Percentiles rank a stretch among this genome's conserved stretches.
These are phyloP conservation scores for Watsonalla binaria DNA, from an alignment of 2,888 invertebrate species.

Conservation along the genomic window DNA sequence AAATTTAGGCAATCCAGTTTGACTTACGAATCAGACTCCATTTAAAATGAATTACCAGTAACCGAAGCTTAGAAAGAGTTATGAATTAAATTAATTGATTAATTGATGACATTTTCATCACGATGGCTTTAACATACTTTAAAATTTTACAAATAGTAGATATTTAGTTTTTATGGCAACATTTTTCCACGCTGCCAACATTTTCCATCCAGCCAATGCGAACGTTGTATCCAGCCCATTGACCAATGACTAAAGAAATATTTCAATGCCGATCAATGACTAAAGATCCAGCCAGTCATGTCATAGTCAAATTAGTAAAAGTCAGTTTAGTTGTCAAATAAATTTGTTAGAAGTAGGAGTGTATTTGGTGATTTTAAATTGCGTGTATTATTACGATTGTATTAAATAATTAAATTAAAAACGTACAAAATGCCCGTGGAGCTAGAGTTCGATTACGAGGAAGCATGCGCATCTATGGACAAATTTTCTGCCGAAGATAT, in stretches of 20 bases:
- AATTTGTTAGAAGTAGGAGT: slow-evolving; percentile 22
- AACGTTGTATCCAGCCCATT: too few species aligned
- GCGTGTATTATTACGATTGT: slow-evolving; percentile 42
- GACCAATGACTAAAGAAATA: too few species aligned
- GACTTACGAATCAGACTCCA: background rate
- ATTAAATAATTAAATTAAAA: slow-evolving; percentile 21
- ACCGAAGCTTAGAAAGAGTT: too few species aligned
- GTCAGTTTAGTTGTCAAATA: slow-evolving; percentile 56
- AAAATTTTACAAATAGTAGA: slow-evolving; percentile 15
- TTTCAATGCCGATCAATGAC: too few species aligned
- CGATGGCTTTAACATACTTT: too few species aligned
- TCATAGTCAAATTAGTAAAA: slow-evolving; percentile 4
- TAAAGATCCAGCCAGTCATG: background rate
- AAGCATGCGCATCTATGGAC: slow-evolving; percentile 62
- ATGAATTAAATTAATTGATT: too few species aligned
- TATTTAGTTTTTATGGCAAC: slow-evolving; percentile 15
- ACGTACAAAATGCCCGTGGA: slow-evolving; percentile 54
- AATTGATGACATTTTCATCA: too few species aligned
- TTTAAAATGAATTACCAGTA: background rate
- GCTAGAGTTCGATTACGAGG: slow-evolving; percentile 64
- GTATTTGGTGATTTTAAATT: slow-evolving; percentile 30
- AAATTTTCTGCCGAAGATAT: slow-evolving; percentile 72
- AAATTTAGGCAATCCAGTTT: too few species aligned
- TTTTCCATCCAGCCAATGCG: too few species aligned
- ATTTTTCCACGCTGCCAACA: slow-evolving; percentile 9